Conservation (phyloP, 2,888 invertebrate genomes). For the Sinodicranocentrus sp. region DNA sequence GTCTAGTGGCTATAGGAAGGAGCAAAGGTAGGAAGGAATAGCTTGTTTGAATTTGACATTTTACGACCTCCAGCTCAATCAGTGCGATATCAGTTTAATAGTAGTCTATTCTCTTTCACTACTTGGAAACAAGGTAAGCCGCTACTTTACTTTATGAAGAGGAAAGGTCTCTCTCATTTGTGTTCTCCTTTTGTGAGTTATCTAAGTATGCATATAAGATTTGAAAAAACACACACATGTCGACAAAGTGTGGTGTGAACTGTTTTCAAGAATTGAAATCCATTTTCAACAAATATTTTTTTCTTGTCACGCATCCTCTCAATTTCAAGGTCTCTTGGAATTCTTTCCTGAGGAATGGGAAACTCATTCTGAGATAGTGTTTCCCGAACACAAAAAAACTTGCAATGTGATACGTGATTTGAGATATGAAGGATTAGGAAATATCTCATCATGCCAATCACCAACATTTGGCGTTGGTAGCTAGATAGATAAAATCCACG, state of each 20-base stretch:
- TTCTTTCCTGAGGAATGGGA: neutral
- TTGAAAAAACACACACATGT: neutral
- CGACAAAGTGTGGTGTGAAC: neutral
- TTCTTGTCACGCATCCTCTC: neutral
- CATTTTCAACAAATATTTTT: conserved; percentile 3
- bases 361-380: too few species aligned
- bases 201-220: neutral
- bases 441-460: too few species aligned
- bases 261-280: neutral
- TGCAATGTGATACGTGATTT: too few species aligned
- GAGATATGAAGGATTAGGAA: too few species aligned
- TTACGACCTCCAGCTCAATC: conserved; percentile 20
- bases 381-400: too few species aligned
- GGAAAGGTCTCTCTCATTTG: neutral
- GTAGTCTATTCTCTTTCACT: too few species aligned
- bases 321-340: neutral
- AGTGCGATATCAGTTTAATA: neutral
- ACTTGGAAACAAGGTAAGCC: neutral
- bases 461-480: too few species aligned
- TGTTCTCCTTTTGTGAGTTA: neutral
- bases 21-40: neutral
- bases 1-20: neutral
- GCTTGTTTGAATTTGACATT: conserved; percentile 53
- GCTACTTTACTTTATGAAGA: neutral
- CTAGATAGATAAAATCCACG: too few species aligned